Percentiles rank a stretch among this genome's conserved stretches.
Conservation (phyloP, 2,113 vertebrate species). For the Desmodus rotundus region DNA sequence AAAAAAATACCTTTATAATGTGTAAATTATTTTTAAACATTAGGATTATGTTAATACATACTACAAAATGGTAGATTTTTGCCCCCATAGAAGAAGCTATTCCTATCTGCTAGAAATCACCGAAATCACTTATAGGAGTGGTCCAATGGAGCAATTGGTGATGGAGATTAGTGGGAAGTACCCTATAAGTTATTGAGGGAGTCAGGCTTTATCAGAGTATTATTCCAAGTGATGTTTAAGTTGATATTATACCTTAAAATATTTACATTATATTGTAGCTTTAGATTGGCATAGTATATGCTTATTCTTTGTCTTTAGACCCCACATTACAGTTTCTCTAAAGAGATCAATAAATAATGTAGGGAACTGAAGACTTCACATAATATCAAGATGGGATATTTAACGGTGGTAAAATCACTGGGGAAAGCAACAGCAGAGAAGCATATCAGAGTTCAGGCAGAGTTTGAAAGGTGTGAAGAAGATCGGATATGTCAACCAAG, state of each 20-base stretch:
- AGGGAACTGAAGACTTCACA: background rate
- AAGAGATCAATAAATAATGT: background rate
- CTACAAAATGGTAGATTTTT: background rate
- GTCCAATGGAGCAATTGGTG: background rate
- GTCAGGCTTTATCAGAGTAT: background rate
- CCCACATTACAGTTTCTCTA: background rate
- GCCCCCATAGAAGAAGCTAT: background rate
- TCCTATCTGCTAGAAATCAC: background rate
- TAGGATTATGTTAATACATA: background rate
- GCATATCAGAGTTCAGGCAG: background rate
- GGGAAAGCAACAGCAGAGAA: background rate
- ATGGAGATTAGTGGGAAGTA: background rate
- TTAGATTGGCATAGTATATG: background rate
- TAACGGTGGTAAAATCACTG: background rate
- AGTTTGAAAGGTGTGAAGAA: background rate
- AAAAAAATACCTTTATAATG: background rate
- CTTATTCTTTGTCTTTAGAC: slow-evolving; percentile 9
- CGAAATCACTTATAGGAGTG: background rate
- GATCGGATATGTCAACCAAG: background rate
- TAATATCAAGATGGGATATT: background rate
- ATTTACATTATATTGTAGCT: background rate
- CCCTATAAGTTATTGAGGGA: background rate
- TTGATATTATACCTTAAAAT: background rate
- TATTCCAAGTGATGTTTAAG: background rate
- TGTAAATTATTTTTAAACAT: background rate